These are phyloP conservation scores for Gymnosoma rotundatum DNA, from an alignment of 2,888 invertebrate species.

Conservation along the genomic window DNA sequence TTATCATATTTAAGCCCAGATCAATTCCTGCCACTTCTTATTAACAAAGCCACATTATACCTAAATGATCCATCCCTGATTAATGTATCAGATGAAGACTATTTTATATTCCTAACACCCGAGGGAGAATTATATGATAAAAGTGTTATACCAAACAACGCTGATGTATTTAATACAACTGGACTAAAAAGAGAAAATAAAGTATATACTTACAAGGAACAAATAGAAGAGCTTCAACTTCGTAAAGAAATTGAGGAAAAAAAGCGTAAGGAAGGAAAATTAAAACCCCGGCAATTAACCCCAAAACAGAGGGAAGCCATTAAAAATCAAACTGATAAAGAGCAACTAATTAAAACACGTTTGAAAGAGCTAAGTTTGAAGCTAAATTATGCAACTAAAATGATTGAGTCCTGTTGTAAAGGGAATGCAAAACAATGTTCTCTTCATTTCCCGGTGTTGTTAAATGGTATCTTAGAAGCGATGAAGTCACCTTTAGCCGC, in stretches of 20 bases:
- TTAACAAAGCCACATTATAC: slow-evolving; percentile 84
- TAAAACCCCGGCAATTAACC: slow-evolving; percentile 88
- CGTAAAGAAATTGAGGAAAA: slow-evolving; percentile 96
- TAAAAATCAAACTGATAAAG: slow-evolving; percentile 92
- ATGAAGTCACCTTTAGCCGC: slow-evolving; percentile 91
- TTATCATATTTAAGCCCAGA: slow-evolving; percentile 87
- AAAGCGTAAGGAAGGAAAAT: slow-evolving; percentile 89
- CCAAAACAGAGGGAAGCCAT: slow-evolving; percentile 96
- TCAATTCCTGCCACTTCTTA: slow-evolving; percentile 86
- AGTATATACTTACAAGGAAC: slow-evolving; percentile 97
- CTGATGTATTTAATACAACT: slow-evolving; percentile 78
- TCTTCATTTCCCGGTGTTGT: slow-evolving; percentile 77
- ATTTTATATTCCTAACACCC: slow-evolving; percentile 91
- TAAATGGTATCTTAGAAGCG: slow-evolving; percentile 81
- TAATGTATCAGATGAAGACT: slow-evolving; percentile 90
- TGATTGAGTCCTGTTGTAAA: slow-evolving; percentile 78
- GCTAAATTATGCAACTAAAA: slow-evolving; percentile 77
- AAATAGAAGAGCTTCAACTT: slow-evolving; percentile 95
- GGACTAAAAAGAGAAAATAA: slow-evolving; percentile 97
- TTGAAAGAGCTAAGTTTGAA: slow-evolving; percentile 84
- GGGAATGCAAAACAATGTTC: slow-evolving; percentile 79
- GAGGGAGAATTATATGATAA: slow-evolving; percentile 96
- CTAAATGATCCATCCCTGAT: slow-evolving; percentile 87
- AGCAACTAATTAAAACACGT: slow-evolving; percentile 88
- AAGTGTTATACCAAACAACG: slow-evolving; percentile 86